These are phyloP conservation scores for Pangasianodon gigas DNA, from an alignment of 2,113 vertebrate species.

Conservation along the genomic window DNA sequence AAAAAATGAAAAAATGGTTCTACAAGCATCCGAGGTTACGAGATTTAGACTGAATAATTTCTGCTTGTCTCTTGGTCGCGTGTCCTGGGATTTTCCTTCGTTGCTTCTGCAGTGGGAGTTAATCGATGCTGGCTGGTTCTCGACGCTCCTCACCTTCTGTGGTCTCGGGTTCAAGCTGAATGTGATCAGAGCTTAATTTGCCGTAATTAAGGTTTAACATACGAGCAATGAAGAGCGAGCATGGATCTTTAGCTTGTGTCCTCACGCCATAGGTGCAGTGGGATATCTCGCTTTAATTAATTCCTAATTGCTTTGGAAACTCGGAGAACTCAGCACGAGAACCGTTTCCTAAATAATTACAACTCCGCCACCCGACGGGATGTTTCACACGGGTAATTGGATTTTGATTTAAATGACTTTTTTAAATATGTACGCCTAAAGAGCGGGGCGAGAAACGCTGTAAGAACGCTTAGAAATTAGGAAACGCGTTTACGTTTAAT, in stretches of 20 bases:
- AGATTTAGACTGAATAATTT: not conserved
- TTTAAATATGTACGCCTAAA: constrained; percentile 39
- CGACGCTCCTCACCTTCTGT: not conserved
- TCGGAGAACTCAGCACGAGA: constrained; percentile 42
- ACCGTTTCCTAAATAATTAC: constrained; percentile 59
- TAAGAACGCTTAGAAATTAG: constrained; percentile 7
- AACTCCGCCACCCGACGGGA: constrained; percentile 51
- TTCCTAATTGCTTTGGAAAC: constrained; percentile 62
- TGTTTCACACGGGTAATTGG: constrained; percentile 55
- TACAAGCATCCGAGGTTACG: not conserved
- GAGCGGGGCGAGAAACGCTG: constrained; percentile 15
- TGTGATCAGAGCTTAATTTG: constrained; percentile 30
- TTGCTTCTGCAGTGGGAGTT: not conserved
- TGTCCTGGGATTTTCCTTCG: not conserved
- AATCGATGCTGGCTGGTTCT: not conserved
- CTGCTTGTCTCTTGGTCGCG: too few relatives aligned
- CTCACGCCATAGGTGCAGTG: constrained; percentile 51
- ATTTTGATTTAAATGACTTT: constrained; percentile 60
- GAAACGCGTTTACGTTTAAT: constrained; percentile 19
- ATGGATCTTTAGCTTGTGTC: constrained; percentile 45
- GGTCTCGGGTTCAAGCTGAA: not conserved
- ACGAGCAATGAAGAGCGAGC: constrained; percentile 39
- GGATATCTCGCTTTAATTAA: constrained; percentile 61
- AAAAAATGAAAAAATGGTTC: not conserved
- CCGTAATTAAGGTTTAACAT: constrained; percentile 53